These are phyloP conservation scores for Heterodera carotae DNA, from an alignment of 1,140 invertebrate genomes.

Conservation along the genomic window DNA sequence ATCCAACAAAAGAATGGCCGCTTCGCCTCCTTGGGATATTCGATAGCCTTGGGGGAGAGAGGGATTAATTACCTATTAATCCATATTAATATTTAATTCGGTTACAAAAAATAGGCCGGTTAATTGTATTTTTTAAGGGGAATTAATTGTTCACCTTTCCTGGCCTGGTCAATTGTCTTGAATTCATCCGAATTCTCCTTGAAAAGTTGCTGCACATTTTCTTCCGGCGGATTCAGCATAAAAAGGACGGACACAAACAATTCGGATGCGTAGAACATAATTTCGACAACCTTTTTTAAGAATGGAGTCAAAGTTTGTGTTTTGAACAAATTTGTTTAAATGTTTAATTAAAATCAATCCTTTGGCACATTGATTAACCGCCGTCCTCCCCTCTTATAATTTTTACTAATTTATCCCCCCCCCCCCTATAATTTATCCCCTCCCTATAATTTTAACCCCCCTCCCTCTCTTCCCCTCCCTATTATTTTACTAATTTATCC, in stretches of 20 bases:
- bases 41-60: neutral
- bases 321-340: too few relatives aligned
- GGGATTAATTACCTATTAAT: too few relatives aligned
- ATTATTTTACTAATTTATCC: too few relatives aligned
- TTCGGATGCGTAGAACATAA: neutral
- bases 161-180: neutral
- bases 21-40: neutral
- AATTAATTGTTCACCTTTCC: neutral
- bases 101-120: too few relatives aligned
- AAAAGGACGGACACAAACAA: neutral
- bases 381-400: neutral
- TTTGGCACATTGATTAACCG: neutral
- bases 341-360: neutral
- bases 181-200: neutral
- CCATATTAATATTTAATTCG: too few relatives aligned
- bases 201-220: neutral
- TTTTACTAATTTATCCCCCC: neutral
- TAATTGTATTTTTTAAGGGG: too few relatives aligned
- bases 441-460: too few relatives aligned
- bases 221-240: neutral
- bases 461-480: too few relatives aligned
- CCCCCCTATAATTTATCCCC: too few relatives aligned
- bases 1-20: neutral
- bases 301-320: neutral
- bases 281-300: neutral